Conservation (phyloP, 2,113 vertebrate genomes). For the Halichoeres trimaculatus region DNA sequence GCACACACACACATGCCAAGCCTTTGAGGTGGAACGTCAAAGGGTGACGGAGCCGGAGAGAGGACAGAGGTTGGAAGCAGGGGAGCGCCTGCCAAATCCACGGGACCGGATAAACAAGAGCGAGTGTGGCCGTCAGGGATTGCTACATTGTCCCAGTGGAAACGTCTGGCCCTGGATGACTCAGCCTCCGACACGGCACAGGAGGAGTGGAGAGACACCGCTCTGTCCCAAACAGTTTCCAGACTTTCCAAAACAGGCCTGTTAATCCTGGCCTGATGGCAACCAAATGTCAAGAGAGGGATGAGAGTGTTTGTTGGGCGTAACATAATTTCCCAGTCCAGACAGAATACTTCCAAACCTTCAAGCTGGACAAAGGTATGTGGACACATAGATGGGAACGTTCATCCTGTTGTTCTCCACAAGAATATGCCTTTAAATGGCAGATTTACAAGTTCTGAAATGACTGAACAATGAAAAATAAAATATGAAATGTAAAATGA, state of each 20-base stretch:
- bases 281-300: slow-evolving; percentile 75
- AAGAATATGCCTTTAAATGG: neutral
- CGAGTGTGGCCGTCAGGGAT: slow-evolving; percentile 62
- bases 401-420: neutral
- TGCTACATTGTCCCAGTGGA: slow-evolving; percentile 77
- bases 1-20: slow-evolving; percentile 54
- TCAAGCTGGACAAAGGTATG: slow-evolving; percentile 39
- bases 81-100: slow-evolving; percentile 58
- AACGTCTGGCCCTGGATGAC: slow-evolving; percentile 78
- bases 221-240: slow-evolving; percentile 76
- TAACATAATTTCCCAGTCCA: slow-evolving; percentile 33
- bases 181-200: slow-evolving; percentile 72
- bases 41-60: slow-evolving; percentile 44
- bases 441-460: neutral
- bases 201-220: slow-evolving; percentile 65
- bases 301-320: slow-evolving; percentile 46
- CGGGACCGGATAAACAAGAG: slow-evolving; percentile 73
- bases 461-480: neutral
- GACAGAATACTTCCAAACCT: slow-evolving; percentile 45
- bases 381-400: slow-evolving; percentile 20
- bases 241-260: slow-evolving; percentile 79
- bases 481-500: neutral
- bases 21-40: slow-evolving; percentile 65
- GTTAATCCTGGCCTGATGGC: slow-evolving; percentile 73
- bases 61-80: slow-evolving; percentile 53